A percentile compares a stretch with the other conserved stretches of the same genome.
These are phyloP conservation scores for Phaenicophaeus curvirostris DNA, from an alignment of 2,797 vertebrate genomes.

Conservation along the genomic window DNA sequence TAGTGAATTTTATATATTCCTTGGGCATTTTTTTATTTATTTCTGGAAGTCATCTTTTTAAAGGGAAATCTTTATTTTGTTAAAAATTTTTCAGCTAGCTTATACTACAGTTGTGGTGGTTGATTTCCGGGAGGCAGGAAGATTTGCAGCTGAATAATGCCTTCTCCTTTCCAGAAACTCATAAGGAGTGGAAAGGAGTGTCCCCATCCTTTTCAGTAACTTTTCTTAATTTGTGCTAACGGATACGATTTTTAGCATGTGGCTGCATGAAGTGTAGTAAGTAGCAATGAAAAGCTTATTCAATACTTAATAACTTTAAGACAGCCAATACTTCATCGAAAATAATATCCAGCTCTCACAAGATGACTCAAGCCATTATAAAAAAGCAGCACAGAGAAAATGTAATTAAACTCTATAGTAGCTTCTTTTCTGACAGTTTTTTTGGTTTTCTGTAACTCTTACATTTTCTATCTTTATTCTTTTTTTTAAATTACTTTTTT, in stretches of 20 bases:
- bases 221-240: neutral
- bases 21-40: neutral
- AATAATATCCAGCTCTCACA: slow-evolving; percentile 8
- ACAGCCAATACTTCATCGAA: slow-evolving; percentile 20
- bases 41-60: neutral
- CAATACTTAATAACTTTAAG: slow-evolving; percentile 18
- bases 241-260: neutral
- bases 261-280: neutral
- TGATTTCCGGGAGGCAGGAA: neutral
- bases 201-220: neutral
- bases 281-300: slow-evolving; percentile 24
- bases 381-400: slow-evolving; percentile 7
- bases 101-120: neutral
- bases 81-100: neutral
- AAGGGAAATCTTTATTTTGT: neutral
- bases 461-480: neutral
- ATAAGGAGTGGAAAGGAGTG: neutral
- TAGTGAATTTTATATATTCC: neutral
- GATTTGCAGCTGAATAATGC: neutral
- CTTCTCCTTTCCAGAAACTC: neutral
- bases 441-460: slow-evolving; percentile 3
- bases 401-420: slow-evolving; percentile 23
- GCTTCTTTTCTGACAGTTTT: neutral
- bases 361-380: neutral
- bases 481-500: slow-evolving; percentile 7